These are phyloP conservation scores for Caranx melampygus DNA, from an alignment of 2,113 vertebrate genomes.

Conservation along the genomic window DNA sequence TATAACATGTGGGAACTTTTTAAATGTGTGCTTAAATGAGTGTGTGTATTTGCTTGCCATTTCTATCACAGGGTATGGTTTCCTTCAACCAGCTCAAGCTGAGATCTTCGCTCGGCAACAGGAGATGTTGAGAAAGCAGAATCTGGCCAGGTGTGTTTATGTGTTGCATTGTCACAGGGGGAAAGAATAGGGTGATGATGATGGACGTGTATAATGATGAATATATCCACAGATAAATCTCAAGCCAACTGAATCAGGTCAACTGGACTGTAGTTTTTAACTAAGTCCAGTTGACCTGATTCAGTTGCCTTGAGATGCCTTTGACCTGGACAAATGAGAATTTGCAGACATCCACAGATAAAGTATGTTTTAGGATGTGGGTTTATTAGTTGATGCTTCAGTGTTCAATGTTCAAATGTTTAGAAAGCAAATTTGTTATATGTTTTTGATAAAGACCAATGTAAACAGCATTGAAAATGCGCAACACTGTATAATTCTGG, in stretches of 20 bases:
- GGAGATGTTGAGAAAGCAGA: slow-evolving; percentile 96
- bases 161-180: neutral
- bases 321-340: no score
- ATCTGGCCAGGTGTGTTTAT: slow-evolving; percentile 88
- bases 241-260: no score
- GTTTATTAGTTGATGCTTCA: neutral
- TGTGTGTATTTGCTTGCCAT: slow-evolving; percentile 14
- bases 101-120: slow-evolving; percentile 96
- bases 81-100: slow-evolving; percentile 92
- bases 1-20: neutral
- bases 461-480: neutral
- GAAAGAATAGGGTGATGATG: neutral
- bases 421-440: neutral
- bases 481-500: neutral
- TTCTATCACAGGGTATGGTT: slow-evolving; percentile 88
- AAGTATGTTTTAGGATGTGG: neutral
- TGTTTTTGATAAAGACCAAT: neutral
- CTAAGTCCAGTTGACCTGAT: no score
- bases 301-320: no score
- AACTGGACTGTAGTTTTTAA: no score
- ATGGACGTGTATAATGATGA: neutral
- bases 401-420: no score
- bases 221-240: neutral
- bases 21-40: neutral
- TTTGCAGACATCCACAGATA: neutral